Evolutionary conservation across 2,888 invertebrate genomes (phyloP).

Genomic region (Eupithecia inturbata): DNA sequence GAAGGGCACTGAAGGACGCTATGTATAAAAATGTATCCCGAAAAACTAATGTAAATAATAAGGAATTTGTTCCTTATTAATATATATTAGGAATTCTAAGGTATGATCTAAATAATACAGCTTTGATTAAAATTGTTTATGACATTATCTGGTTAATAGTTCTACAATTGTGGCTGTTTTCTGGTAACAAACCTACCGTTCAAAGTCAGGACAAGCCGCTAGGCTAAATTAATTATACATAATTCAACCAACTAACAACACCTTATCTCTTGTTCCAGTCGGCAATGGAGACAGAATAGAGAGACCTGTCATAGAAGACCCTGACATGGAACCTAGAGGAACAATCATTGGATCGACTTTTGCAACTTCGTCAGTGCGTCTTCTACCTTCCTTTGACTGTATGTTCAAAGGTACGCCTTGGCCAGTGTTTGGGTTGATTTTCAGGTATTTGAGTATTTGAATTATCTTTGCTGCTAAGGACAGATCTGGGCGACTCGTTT

Average conservation of each 20-base stretch:
- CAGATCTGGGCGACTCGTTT: neutral
- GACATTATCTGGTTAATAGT: neutral
- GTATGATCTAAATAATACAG: neutral
- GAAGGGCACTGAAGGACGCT: no score
- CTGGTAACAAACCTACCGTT: neutral
- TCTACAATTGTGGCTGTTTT: neutral
- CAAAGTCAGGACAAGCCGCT: neutral
- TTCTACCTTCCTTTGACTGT: slow-evolving; percentile 48
- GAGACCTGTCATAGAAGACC: slow-evolving; percentile 39
- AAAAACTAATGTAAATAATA: no score
- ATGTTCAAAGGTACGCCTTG: slow-evolving; percentile 66
- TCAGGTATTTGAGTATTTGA: slow-evolving; percentile 9
- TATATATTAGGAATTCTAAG: no score
- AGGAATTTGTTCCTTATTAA: no score
- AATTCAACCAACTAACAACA: neutral
- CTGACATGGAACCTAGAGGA: slow-evolving; percentile 29
- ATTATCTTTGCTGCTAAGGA: neutral
- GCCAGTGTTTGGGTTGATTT: slow-evolving; percentile 61
- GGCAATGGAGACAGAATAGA: slow-evolving; percentile 81
- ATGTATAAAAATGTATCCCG: no score
- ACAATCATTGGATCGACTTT: slow-evolving; percentile 10
- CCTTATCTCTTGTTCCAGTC: slow-evolving; percentile 63
- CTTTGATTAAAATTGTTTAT: neutral
- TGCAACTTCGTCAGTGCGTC: slow-evolving; percentile 25
- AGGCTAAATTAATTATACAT: neutral